phyloP scores from a whole-genome alignment of 2,888 invertebrate species.

The Heteromyza rotundicornis region DNA sequence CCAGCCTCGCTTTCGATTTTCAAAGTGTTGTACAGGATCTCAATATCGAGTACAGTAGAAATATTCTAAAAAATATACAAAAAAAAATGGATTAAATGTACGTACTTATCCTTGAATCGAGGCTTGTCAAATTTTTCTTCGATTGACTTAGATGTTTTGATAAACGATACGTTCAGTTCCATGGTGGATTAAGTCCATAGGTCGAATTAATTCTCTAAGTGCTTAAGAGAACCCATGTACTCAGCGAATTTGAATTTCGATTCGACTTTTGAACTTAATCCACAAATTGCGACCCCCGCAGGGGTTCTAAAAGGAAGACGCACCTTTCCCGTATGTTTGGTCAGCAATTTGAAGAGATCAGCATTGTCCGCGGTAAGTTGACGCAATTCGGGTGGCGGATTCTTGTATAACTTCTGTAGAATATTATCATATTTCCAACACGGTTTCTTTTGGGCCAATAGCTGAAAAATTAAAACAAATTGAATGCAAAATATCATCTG shows the following conservation, averaged over 20 bases:
- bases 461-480: slow-evolving; percentile 34
- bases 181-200: no score
- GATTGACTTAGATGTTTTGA: no score
- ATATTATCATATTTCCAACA: slow-evolving; percentile 67
- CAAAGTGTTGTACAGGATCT: slow-evolving; percentile 75
- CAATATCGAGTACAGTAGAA: slow-evolving; percentile 70
- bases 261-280: no score
- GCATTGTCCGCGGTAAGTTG: slow-evolving; percentile 65
- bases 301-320: no score
- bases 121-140: no score
- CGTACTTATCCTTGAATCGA: no score
- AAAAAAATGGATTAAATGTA: background rate
- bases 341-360: slow-evolving; percentile 71
- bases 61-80: slow-evolving; percentile 58
- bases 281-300: no score
- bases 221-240: no score
- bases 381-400: slow-evolving; percentile 64
- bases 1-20: slow-evolving; percentile 72
- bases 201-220: no score
- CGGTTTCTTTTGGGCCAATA: slow-evolving; percentile 63
- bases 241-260: no score
- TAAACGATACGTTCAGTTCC: background rate
- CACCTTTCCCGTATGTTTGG: slow-evolving; percentile 65
- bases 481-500: background rate
- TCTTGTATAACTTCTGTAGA: slow-evolving; percentile 64